A percentile compares a stretch with the other conserved stretches of the same genome.
phyloP scores from a whole-genome alignment of 2,797 vertebrate species.

The Natrix natrix region DNA sequence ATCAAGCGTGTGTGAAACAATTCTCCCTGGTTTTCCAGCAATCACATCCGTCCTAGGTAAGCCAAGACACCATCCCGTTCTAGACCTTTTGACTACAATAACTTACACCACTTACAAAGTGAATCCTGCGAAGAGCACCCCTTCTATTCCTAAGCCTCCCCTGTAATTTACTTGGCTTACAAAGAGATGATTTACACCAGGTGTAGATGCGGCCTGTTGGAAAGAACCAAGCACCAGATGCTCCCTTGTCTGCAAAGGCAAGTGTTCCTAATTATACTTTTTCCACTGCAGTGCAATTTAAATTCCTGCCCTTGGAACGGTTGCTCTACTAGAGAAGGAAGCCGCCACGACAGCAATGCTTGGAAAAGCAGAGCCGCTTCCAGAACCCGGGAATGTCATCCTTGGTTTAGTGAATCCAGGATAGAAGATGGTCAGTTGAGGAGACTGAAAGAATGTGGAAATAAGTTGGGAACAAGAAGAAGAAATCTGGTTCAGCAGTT shows the following conservation, averaged over 20 bases:
- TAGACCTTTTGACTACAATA: too few species aligned
- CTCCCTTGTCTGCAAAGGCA: neutral
- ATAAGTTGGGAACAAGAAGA: neutral
- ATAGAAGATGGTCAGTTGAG: neutral
- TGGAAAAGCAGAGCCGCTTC: neutral
- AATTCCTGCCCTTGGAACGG: neutral
- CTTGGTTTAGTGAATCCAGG: neutral
- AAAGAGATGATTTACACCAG: neutral
- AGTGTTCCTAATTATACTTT: constrained; percentile 22
- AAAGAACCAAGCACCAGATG: neutral
- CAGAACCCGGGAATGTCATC: too few species aligned
- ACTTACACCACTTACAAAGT: neutral
- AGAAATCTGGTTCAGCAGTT: neutral
- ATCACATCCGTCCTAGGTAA: too few species aligned
- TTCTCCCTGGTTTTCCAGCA: neutral
- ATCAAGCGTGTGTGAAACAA: neutral
- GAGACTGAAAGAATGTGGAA: neutral
- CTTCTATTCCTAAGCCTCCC: too few species aligned
- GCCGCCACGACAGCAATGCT: neutral
- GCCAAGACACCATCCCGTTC: too few species aligned
- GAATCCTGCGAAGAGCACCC: too few species aligned
- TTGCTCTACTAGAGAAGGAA: neutral
- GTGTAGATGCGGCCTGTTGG: neutral
- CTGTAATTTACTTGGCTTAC: neutral
- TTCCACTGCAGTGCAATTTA: constrained; percentile 2